Percentiles rank a stretch among this genome's conserved stretches.
phyloP scores from a whole-genome alignment of 2,113 vertebrate species.

The Otolemur garnettii region DNA sequence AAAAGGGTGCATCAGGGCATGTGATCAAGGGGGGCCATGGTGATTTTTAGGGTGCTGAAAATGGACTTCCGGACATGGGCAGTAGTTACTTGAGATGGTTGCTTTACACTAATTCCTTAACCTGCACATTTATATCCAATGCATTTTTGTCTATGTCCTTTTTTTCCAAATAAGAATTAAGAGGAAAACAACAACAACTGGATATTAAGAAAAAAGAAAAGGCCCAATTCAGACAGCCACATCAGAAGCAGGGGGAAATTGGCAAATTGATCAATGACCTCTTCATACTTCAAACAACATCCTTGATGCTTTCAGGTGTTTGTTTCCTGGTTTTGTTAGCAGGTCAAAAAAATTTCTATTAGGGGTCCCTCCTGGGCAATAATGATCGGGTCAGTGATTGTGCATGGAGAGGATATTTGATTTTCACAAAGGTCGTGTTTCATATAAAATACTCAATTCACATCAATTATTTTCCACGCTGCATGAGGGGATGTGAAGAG shows the following conservation, averaged over 20 bases:
- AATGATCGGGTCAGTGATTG: background rate
- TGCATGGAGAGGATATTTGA: background rate
- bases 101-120: background rate
- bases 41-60: background rate
- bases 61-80: background rate
- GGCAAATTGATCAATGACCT: background rate
- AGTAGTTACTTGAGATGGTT: background rate
- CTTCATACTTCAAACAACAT: background rate
- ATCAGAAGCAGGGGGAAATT: no score
- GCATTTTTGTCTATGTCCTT: background rate
- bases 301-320: background rate
- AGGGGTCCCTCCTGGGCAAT: background rate
- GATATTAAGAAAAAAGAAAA: background rate
- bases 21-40: no score
- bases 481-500: background rate
- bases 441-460: background rate
- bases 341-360: background rate
- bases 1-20: fast-evolving
- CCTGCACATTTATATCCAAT: background rate
- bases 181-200: background rate
- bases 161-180: slow-evolving; percentile 36
- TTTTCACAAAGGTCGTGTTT: slow-evolving; percentile 28
- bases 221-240: background rate
- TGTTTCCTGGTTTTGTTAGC: background rate
- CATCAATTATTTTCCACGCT: background rate